Percentiles rank a stretch among this genome's conserved stretches.
Conservation (phyloP, 2,113 vertebrate species). For the Tricholaema leucomelas region DNA sequence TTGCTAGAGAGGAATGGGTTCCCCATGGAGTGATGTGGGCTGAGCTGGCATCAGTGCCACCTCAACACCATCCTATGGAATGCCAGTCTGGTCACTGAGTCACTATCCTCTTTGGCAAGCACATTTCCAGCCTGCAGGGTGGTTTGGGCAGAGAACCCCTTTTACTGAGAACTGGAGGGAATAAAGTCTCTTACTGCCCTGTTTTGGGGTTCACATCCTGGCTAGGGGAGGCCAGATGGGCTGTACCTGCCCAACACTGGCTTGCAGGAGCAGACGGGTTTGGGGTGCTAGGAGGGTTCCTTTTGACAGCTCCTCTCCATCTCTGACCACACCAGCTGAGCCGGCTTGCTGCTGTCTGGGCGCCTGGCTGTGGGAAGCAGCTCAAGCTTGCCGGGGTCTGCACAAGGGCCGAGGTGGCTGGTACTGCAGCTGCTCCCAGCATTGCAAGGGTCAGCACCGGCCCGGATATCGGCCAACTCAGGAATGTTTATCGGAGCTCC, state of each 20-base stretch:
- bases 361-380: neutral
- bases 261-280: neutral
- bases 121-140: neutral
- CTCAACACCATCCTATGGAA: neutral
- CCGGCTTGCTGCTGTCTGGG: neutral
- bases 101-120: neutral
- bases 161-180: neutral
- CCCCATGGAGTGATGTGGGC: neutral
- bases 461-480: conserved; percentile 9
- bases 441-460: conserved; percentile 46
- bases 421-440: neutral
- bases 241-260: neutral
- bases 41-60: neutral
- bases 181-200: neutral
- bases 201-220: neutral
- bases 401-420: fast-evolving
- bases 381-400: fast-evolving
- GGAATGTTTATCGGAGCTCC: conserved; percentile 59
- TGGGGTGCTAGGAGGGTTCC: fast-evolving
- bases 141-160: neutral
- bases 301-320: neutral
- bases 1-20: neutral
- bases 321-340: neutral
- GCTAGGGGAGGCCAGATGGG: too few species aligned
- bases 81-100: neutral